Conservation (phyloP, 2,888 invertebrate species). For the Lottia scabra region DNA sequence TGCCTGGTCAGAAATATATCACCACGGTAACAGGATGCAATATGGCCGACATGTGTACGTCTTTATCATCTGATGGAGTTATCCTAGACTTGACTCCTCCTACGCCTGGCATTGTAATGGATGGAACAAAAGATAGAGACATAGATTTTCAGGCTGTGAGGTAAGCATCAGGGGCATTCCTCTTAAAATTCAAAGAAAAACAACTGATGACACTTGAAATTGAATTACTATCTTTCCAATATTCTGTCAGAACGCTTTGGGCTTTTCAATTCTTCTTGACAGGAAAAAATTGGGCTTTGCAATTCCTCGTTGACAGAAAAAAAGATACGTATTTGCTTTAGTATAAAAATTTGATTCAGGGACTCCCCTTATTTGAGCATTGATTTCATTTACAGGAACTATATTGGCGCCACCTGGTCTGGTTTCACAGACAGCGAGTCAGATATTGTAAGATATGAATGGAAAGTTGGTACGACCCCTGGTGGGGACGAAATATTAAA, state of each 20-base stretch:
- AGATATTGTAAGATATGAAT: slow-evolving; percentile 30
- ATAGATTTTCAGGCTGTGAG: slow-evolving; percentile 36
- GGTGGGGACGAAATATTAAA: slow-evolving; percentile 6
- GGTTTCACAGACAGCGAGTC: slow-evolving; percentile 35
- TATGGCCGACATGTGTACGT: slow-evolving; percentile 38
- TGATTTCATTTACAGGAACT: slow-evolving; percentile 16
- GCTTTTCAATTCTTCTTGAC: no score
- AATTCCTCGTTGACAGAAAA: no score
- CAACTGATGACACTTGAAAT: no score
- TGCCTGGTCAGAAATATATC: background rate
- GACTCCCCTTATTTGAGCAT: no score
- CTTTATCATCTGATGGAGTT: slow-evolving; percentile 45
- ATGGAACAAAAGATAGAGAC: slow-evolving; percentile 38
- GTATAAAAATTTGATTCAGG: no score
- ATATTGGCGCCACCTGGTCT: slow-evolving; percentile 28
- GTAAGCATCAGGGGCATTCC: background rate
- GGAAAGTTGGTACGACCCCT: slow-evolving; percentile 31
- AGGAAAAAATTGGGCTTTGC: no score
- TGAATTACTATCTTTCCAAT: no score
- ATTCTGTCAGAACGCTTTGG: no score
- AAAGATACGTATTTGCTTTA: no score
- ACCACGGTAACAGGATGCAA: slow-evolving; percentile 47
- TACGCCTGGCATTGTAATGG: slow-evolving; percentile 36
- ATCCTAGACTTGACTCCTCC: slow-evolving; percentile 46
- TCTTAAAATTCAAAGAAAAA: no score